Base-by-base conservation (phyloP, 2,797 vertebrate genomes). In the Cercopithecus neglectus region DNA sequence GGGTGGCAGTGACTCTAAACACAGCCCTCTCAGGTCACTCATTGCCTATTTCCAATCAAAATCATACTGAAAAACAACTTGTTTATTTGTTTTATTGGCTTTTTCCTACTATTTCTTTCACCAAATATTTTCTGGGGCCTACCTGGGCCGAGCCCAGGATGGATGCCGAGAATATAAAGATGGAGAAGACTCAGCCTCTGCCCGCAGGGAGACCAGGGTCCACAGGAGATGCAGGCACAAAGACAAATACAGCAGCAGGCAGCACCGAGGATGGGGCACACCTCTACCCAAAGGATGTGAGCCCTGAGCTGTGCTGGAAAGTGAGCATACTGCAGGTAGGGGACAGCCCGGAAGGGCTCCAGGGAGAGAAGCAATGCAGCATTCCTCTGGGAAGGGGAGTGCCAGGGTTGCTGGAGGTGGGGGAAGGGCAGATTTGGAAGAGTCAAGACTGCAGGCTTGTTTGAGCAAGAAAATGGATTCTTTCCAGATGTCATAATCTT, bases 371-470 rank as follows among this genome's bases (percentile, higher is more conserved):
- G 22, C 14, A 84, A 26, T 24, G 4, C 30, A 8, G 24, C 17
- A 14, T 46, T 33, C 24, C 6, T 59, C 14, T 57, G 91, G 39
- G 46, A 33, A 19, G 57, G n/a, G 36, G 22, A 39, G 30, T 14
- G 22, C 8, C 8, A 33, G 9, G 1, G 74, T 2, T 1, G 9
- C n/a, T 4, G n/a, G 22, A 59, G 55, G 14, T 11, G 5, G 36
- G 19, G 33, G 9, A 44, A 79, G 36, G 28, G 50, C 13, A 24
- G 16, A 33, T 5, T n/a, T 13, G 61, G 61, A 48, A 59, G 50
- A 12, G 26, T 22, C 19, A 6, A 8, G 8, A 22, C 13, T 9
- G 24, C 5, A 8, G 50, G 50, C 86, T 61, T 36, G 22, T 3
- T 53, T 67, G 59, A 41, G 74, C 22, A 46, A 46, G 59, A 79